Evolutionary conservation across 2,888 invertebrate species (phyloP), one percentile per base, ranked within the genome.

Genomic region (Mythimna impura): DNA sequence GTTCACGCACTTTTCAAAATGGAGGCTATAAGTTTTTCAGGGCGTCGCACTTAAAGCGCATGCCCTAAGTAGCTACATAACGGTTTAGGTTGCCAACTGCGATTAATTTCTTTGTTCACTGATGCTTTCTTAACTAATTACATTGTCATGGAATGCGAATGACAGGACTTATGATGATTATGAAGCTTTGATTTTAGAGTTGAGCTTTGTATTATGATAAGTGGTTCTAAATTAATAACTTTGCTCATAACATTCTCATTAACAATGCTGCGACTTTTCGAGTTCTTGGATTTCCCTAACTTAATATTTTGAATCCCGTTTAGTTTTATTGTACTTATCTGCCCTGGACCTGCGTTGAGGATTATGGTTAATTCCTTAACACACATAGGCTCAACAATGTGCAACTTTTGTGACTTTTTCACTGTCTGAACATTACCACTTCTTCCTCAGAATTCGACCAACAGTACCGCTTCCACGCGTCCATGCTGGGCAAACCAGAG

Each of bases 401-500:
- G 5, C 12, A 14, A 14, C 50, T 6, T 8, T 5, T 43, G 10
- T 50, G 14, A 22, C 14, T 52, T 72, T 47, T 30, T 30, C 14
- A 36, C 12, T 0, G 0, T 54, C 52, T 43, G 22, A 66, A 22
- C 2, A 9, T 34, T 30, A 40, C 9, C 25, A 34, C n/a, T 74
- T 80, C 22, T 70, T 61, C 66, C 67, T 66, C 90, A 97, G 97
- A 96, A 84, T 96, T 96, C 74, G 95, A 96, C 78, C 96, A 97
- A 86, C 97, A 97, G 81, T 97, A 97, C 88, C 96, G 97, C 2
- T 98, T 98, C 92, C 97, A 98, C 81, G 97, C 98, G 0, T 97
- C 98, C 0, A 91, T 99, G 73, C 91, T 97, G 66, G 97, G 97
- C 81, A 97, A 98, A 81, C 99, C 99, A 0, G 99, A 99, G 92